phyloP scores from a whole-genome alignment of 2,888 invertebrate genomes.

The Rhagophthalmus giganteus region DNA sequence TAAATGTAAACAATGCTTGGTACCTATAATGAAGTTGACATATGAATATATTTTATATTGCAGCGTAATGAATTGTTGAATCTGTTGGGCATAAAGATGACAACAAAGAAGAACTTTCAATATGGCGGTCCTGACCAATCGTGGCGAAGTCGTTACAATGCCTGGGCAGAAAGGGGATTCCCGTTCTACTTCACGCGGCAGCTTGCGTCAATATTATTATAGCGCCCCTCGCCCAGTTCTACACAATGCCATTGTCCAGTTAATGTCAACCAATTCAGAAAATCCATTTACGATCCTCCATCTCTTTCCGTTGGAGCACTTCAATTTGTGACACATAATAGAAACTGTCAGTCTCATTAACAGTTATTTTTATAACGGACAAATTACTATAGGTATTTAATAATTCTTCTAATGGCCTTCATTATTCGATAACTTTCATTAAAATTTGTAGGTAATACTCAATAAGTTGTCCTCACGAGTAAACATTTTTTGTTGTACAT shows the following conservation, averaged over 20 bases:
- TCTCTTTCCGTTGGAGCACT: constrained; percentile 3
- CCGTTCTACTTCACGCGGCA: constrained; percentile 49
- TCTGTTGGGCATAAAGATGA: constrained; percentile 16
- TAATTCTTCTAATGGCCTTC: constrained; percentile 17
- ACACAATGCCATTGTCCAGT: constrained; percentile 45
- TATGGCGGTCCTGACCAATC: constrained; percentile 51
- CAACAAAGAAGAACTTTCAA: constrained; percentile 36
- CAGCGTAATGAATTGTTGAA: constrained; percentile 14
- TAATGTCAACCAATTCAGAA: constrained; percentile 36
- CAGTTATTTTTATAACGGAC: constrained; percentile 22
- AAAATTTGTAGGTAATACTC: no score
- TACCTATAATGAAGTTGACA: constrained; percentile 10
- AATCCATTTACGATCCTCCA: constrained; percentile 21
- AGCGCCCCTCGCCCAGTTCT: constrained; percentile 42
- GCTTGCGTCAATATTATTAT: constrained; percentile 51
- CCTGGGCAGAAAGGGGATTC: constrained; percentile 39
- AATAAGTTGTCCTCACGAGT: no score
- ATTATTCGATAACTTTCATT: no score
- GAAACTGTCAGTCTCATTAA: constrained; percentile 22
- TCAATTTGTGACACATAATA: constrained; percentile 3
- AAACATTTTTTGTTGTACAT: no score
- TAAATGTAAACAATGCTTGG: no score
- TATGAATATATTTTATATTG: constrained; percentile 27
- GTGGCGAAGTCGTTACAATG: constrained; percentile 39
- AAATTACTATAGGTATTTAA: constrained; percentile 9